phyloP scores from a whole-genome alignment of 1,140 invertebrate genomes.

The Heterodera carotae region DNA sequence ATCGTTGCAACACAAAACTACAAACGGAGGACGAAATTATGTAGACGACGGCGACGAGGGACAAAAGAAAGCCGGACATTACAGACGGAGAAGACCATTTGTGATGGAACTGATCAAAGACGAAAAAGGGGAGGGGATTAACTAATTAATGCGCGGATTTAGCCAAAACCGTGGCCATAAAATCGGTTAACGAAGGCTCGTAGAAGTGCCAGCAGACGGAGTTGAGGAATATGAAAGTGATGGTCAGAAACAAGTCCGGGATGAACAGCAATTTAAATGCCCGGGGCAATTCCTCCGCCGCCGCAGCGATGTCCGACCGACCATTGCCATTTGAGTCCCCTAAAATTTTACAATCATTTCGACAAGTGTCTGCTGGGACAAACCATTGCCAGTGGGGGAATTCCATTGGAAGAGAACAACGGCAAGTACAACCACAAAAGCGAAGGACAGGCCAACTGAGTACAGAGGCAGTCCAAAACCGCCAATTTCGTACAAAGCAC shows the following conservation, averaged over 20 bases:
- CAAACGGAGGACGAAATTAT: constrained; percentile 9
- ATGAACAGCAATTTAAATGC: constrained; percentile 9
- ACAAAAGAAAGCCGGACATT: constrained; percentile 6
- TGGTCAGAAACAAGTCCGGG: constrained; percentile 17
- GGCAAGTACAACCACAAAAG: background rate
- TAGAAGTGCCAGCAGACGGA: constrained; percentile 24
- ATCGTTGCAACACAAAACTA: constrained; percentile 15
- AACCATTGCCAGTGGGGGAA: background rate
- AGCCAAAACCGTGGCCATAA: background rate
- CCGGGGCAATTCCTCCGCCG: constrained; percentile 7
- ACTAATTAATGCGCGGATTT: background rate
- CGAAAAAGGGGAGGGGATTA: too few species aligned
- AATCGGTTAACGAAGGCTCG: constrained; percentile 16
- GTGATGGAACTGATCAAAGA: background rate
- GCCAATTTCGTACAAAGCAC: constrained; percentile 16
- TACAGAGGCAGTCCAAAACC: constrained; percentile 19
- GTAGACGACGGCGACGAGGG: background rate
- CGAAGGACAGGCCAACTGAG: background rate
- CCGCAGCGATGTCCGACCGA: background rate
- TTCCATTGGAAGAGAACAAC: background rate
- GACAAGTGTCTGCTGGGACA: too few species aligned
- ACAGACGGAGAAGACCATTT: constrained; percentile 16
- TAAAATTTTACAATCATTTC: too few species aligned
- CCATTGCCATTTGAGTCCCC: background rate
- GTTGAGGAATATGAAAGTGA: constrained; percentile 13